phyloP scores from a whole-genome alignment of 2,113 vertebrate genomes.

The Melanotaenia duboulayi region DNA sequence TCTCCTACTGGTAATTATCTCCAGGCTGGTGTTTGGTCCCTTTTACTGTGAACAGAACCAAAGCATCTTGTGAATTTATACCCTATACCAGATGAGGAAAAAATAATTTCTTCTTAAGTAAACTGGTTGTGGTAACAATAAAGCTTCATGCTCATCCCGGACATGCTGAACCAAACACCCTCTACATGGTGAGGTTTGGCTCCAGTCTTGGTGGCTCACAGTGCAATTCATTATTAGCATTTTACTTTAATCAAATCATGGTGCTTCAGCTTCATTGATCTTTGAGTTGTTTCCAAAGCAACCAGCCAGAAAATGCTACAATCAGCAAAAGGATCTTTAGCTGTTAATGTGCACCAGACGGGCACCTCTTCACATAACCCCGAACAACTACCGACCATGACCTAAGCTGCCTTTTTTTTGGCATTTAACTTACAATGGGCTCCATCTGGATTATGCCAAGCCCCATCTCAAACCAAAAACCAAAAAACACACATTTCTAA shows the following conservation, averaged over 20 bases:
- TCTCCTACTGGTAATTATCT: background rate
- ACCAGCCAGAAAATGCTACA: conserved; percentile 5
- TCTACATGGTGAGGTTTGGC: background rate
- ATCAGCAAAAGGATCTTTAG: conserved; percentile 18
- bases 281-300: conserved; percentile 30
- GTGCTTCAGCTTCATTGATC: conserved; percentile 23
- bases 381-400: background rate
- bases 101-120: background rate
- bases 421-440: background rate
- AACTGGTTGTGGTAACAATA: background rate
- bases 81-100: background rate
- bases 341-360: background rate
- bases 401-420: background rate
- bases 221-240: conserved; percentile 9
- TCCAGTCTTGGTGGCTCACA: background rate
- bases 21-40: background rate
- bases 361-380: background rate
- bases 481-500: background rate
- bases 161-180: no score
- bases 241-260: conserved; percentile 11
- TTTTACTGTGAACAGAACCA: background rate
- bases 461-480: background rate
- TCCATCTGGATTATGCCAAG: background rate
- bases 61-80: background rate
- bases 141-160: background rate